Conservation (phyloP, 53 echinoderm and acorn worm species). For the Paracentrotus lividus region DNA sequence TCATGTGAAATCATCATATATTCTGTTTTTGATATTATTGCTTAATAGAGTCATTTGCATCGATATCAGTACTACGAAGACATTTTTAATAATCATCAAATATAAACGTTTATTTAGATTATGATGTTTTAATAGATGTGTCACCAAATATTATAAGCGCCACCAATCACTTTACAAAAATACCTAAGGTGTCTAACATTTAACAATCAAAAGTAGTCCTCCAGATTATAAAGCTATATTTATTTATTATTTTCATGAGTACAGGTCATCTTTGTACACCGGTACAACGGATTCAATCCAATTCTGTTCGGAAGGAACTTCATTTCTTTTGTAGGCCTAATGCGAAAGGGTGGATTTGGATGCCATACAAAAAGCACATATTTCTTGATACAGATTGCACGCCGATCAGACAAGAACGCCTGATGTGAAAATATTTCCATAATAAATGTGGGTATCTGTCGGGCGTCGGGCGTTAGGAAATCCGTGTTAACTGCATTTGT, state of each 20-base stretch:
- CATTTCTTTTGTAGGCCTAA: too few relatives aligned
- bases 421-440: conserved; percentile 4
- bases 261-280: not conserved
- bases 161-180: too few relatives aligned
- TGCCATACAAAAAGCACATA: too few relatives aligned
- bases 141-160: too few relatives aligned
- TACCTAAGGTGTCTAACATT: not conserved
- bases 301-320: too few relatives aligned
- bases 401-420: not conserved
- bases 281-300: not conserved
- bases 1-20: not conserved
- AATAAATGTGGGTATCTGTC: not conserved
- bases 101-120: not conserved
- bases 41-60: not conserved
- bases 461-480: conserved; percentile 44
- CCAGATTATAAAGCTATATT: not conserved
- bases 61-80: not conserved
- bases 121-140: too few relatives aligned
- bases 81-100: not conserved
- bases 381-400: too few relatives aligned
- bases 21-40: not conserved
- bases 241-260: too few relatives aligned
- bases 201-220: not conserved
- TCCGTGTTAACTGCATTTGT: not conserved
- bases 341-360: too few relatives aligned